These are phyloP conservation scores for Ormyrus nitidulus DNA, from an alignment of 2,888 invertebrate genomes.

Conservation along the genomic window DNA sequence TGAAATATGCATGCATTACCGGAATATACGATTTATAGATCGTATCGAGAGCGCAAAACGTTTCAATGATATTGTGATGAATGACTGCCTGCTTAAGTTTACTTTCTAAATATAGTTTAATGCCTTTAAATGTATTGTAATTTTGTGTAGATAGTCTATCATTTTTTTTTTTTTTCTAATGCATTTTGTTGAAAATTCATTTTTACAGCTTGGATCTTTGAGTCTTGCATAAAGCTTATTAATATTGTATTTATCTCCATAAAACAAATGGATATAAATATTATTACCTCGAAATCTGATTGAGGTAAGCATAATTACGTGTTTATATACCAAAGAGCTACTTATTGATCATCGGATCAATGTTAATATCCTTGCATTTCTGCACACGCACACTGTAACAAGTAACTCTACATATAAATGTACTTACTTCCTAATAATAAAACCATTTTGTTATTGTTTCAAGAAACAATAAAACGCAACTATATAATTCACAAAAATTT, in stretches of 20 bases:
- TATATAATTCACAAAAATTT: background rate
- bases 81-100: background rate
- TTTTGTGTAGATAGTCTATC: too few species aligned
- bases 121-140: background rate
- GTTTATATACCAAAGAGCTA: too few species aligned
- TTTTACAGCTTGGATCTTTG: too few species aligned
- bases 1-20: conserved; percentile 7
- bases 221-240: too few species aligned
- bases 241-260: too few species aligned
- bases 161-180: too few species aligned
- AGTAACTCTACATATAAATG: too few species aligned
- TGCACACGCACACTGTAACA: too few species aligned
- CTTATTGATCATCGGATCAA: background rate
- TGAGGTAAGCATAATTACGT: too few species aligned
- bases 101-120: background rate
- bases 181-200: too few species aligned
- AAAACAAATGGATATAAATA: too few species aligned
- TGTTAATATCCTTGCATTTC: background rate
- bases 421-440: background rate
- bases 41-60: conserved; percentile 36
- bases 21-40: conserved; percentile 16
- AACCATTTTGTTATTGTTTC: background rate
- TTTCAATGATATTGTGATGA: conserved; percentile 59
- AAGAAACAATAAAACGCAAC: background rate
- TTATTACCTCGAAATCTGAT: too few species aligned